A percentile compares a stretch with the other conserved stretches of the same genome.
These are phyloP conservation scores for Brachyopa scutellaris DNA, from an alignment of 2,888 invertebrate genomes.

Conservation along the genomic window DNA sequence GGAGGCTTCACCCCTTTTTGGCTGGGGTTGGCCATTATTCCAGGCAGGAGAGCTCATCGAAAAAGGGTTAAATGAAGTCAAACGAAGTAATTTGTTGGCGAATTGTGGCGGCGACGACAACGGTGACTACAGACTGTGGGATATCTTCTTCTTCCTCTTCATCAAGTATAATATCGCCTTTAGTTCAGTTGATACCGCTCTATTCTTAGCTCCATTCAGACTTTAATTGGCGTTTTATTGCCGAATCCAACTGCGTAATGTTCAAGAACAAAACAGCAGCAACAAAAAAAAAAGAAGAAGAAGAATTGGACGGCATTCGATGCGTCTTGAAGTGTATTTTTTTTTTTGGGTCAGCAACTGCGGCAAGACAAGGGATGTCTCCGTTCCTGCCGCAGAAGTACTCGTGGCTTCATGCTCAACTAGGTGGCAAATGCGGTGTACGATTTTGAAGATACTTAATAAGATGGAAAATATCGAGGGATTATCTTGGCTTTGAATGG, in stretches of 20 bases:
- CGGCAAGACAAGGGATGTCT: no score
- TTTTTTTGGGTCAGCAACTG: slow-evolving; percentile 19
- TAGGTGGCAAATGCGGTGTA: slow-evolving; percentile 64
- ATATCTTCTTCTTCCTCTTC: slow-evolving; percentile 26
- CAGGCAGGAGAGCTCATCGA: slow-evolving; percentile 57
- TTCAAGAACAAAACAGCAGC: slow-evolving; percentile 28
- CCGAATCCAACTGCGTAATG: slow-evolving; percentile 58
- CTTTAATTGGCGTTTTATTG: slow-evolving; percentile 70
- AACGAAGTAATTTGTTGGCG: slow-evolving; percentile 76
- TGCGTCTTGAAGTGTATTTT: slow-evolving; percentile 34
- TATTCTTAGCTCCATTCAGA: slow-evolving; percentile 60
- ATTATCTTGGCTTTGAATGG: slow-evolving; percentile 49
- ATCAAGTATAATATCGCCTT: slow-evolving; percentile 34
- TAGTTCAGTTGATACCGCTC: slow-evolving; percentile 39
- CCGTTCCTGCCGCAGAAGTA: neutral
- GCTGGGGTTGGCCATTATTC: neutral
- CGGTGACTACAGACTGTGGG: slow-evolving; percentile 11
- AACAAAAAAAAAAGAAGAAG: neutral
- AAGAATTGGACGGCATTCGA: slow-evolving; percentile 33
- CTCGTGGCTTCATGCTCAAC: slow-evolving; percentile 64
- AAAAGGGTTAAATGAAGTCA: slow-evolving; percentile 79
- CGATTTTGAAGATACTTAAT: slow-evolving; percentile 64
- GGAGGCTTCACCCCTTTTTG: slow-evolving; percentile 37
- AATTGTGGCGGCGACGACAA: slow-evolving; percentile 41
- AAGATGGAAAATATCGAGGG: slow-evolving; percentile 58